Conservation (phyloP, 2,113 vertebrate genomes). For the Miniopterus natalensis region DNA sequence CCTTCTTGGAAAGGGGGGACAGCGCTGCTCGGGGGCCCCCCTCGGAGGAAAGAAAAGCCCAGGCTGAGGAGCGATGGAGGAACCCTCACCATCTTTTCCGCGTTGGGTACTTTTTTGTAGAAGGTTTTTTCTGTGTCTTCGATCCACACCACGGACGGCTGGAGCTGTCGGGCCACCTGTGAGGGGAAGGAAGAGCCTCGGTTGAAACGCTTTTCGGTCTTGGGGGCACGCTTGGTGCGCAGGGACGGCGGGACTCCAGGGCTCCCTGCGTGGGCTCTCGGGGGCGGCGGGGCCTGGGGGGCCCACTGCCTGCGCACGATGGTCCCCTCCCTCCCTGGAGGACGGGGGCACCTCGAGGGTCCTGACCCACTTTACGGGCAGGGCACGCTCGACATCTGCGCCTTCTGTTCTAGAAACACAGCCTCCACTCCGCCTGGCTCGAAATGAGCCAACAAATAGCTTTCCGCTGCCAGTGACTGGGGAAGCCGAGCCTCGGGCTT, state of each 20-base stretch:
- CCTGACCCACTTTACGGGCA: not conserved
- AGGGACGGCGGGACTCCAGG: accelerated
- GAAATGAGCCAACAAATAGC: accelerated
- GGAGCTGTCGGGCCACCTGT: constrained; percentile 91
- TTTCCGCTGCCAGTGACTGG: not conserved
- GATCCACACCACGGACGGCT: constrained; percentile 94
- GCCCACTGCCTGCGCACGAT: not conserved
- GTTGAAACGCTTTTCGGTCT: accelerated
- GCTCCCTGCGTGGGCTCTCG: accelerated
- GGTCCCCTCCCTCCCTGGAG: constrained; percentile 65
- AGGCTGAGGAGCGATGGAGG: not conserved
- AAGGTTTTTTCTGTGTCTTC: constrained; percentile 92
- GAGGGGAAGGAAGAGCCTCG: not conserved
- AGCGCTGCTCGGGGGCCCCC: too few relatives aligned
- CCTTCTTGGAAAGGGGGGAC: too few relatives aligned
- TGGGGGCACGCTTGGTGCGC: accelerated
- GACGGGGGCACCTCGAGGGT: constrained; percentile 49
- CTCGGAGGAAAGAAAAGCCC: accelerated
- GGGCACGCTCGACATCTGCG: accelerated
- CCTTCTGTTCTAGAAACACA: not conserved
- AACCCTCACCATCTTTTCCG: constrained; percentile 87
- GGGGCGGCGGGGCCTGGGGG: accelerated
- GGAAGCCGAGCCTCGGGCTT: not conserved
- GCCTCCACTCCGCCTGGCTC: accelerated
- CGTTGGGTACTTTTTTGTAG: constrained; percentile 86